phyloP scores from a whole-genome alignment of 2,888 invertebrate genomes.

The Belgica antarctica region DNA sequence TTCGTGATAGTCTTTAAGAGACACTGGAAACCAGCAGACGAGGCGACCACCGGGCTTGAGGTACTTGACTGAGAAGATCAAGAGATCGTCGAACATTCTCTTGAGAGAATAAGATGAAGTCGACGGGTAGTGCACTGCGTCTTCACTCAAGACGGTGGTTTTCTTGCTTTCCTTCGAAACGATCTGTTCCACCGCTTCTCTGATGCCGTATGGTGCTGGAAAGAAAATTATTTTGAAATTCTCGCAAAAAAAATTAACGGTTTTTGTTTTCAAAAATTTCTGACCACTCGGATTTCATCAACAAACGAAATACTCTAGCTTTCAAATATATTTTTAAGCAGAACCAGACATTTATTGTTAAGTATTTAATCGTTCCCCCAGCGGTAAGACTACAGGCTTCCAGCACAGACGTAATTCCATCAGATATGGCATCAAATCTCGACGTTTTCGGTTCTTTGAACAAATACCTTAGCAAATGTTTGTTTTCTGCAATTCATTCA shows the following conservation, averaged over 20 bases:
- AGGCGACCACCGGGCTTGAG: slow-evolving; percentile 74
- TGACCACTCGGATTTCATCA: too few species aligned
- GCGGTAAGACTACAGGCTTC: not conserved
- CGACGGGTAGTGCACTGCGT: slow-evolving; percentile 73
- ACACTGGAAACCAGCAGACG: slow-evolving; percentile 94
- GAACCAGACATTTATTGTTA: too few species aligned
- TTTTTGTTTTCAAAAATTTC: slow-evolving; percentile 17
- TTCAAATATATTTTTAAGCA: too few species aligned
- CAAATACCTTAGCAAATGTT: slow-evolving; percentile 25
- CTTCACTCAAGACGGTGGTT: slow-evolving; percentile 59
- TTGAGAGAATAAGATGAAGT: slow-evolving; percentile 82
- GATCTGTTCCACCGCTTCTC: slow-evolving; percentile 85
- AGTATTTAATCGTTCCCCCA: too few species aligned
- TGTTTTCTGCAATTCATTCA: too few species aligned
- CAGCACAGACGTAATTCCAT: not conserved
- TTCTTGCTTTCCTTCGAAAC: slow-evolving; percentile 53
- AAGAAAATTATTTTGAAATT: not conserved
- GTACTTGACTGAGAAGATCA: slow-evolving; percentile 77
- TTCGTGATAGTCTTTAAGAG: slow-evolving; percentile 73
- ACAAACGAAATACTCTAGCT: too few species aligned
- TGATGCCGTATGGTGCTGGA: slow-evolving; percentile 95
- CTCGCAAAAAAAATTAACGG: not conserved
- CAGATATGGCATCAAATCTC: not conserved
- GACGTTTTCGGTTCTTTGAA: slow-evolving; percentile 22
- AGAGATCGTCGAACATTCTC: slow-evolving; percentile 78